Evolutionary conservation across 2,888 invertebrate genomes (phyloP), one percentile per base, ranked within the genome.

Genomic region (Heliconius sara): DNA sequence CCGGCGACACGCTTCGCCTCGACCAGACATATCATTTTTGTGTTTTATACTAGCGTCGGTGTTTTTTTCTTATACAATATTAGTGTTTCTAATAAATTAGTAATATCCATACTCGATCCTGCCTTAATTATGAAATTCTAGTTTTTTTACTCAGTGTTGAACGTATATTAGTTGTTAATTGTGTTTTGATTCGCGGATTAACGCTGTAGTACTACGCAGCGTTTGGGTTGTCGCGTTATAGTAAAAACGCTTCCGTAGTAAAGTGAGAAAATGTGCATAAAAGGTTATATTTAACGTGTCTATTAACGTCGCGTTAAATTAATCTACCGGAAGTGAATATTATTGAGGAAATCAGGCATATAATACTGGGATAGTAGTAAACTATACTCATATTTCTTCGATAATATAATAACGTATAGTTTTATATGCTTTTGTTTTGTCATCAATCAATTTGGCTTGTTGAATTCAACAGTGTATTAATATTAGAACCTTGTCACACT

Each of bases 1-100:
- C 81, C 79, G 84, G 81, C 81, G 77, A 80, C 84, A 84, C 84
- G 85, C 84, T 80, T 80, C 80, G 92, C 93, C 93, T 87, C 89
- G 86, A 89, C 86, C 85, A 91, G 89, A 94, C 94, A 94, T 94
- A 94, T 94, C 94, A 93, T 84, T 84, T 84, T 83, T 84, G 83
- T 84, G 84, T 83, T 83, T 81, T 81, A 78, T 82, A 79, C 78
- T 78, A 74, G 75, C 79, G 82, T 82, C 79, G 77, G 82, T 83
- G 74, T 79, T 63, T 79, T 73, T 9, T 79, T 76, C 76, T 71
- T 67, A 66, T 30, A 72, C 19, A 43, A 34, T 60, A 65, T 67
- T 67, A 30, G 13, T 73, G 65, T 13, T 19, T 22, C 10, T 68
- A 43, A n/a, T 43, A 13, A 16, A 34, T 1, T 43, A 68, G 43